Evolutionary conservation across 2,888 invertebrate species (phyloP).

Genomic region (Drosophila colorata): DNA sequence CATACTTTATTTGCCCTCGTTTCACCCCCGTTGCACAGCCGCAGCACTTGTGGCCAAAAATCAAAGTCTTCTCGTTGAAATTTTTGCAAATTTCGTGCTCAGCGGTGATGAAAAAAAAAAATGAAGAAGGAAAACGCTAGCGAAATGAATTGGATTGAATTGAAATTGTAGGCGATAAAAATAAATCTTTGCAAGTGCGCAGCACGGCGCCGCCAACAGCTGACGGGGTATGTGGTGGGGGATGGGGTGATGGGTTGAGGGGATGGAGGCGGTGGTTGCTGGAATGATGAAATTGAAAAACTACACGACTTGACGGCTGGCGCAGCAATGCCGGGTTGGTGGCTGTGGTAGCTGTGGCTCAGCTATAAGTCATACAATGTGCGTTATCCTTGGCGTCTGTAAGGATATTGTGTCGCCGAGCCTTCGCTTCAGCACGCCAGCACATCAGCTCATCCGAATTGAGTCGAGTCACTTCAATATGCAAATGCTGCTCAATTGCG

Average conservation of each 20-base stretch:
- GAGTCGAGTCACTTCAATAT: conserved; percentile 69
- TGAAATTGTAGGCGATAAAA: conserved; percentile 83
- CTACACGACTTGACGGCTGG: conserved; percentile 47
- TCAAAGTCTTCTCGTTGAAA: conserved; percentile 22
- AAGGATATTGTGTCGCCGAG: conserved; percentile 28
- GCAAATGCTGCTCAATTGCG: conserved; percentile 77
- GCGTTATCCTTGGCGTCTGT: conserved; percentile 69
- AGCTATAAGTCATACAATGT: conserved; percentile 76
- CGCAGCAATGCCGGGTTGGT: conserved; percentile 16
- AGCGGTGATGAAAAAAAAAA: conserved; percentile 16
- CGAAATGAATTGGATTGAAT: conserved; percentile 81
- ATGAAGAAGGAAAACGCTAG: conserved; percentile 24
- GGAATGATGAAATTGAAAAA: conserved; percentile 59
- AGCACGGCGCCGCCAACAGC: conserved; percentile 72
- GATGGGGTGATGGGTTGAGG: neutral
- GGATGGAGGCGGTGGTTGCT: neutral
- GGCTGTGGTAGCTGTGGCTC: conserved; percentile 14
- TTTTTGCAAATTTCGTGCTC: conserved; percentile 32
- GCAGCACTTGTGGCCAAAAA: conserved; percentile 39
- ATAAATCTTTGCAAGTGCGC: conserved; percentile 82
- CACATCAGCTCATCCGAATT: conserved; percentile 32
- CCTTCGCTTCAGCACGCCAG: conserved; percentile 13
- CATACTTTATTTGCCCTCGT: conserved; percentile 1
- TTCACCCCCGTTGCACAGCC: neutral
- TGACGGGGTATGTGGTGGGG: conserved; percentile 54